A percentile compares a stretch with the other conserved stretches of the same genome.
phyloP scores from a whole-genome alignment of 1,140 invertebrate genomes.

The Diabrotica virgifera region DNA sequence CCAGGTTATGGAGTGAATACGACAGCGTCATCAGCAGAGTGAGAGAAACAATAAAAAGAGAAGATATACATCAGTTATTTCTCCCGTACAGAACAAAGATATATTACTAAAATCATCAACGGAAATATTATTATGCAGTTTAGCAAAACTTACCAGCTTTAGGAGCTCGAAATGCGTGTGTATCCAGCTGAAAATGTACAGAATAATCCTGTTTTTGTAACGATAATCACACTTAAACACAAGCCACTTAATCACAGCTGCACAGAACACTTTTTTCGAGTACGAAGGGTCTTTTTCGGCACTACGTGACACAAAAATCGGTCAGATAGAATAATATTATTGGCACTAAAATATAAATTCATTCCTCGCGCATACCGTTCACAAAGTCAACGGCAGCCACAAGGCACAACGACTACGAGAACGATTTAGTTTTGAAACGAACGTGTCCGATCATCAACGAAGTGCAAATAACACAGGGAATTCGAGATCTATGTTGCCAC shows the following conservation, averaged over 20 bases:
- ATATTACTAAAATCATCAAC: background rate
- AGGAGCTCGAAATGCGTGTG: background rate
- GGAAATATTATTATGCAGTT: too few relatives aligned
- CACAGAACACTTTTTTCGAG: slow-evolving; percentile 10
- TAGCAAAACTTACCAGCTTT: background rate
- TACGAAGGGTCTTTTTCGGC: background rate
- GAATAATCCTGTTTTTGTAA: slow-evolving; percentile 14
- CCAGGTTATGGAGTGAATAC: slow-evolving; percentile 8
- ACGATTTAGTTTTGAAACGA: slow-evolving; percentile 17
- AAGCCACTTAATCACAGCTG: slow-evolving; percentile 12
- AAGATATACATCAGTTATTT: slow-evolving; percentile 17
- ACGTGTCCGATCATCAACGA: slow-evolving; percentile 6
- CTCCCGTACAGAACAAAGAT: slow-evolving; percentile 21
- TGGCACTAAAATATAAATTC: slow-evolving; percentile 16
- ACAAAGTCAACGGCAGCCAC: slow-evolving; percentile 20
- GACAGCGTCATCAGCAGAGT: slow-evolving; percentile 10
- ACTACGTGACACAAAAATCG: slow-evolving; percentile 6
- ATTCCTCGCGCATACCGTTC: slow-evolving; percentile 18
- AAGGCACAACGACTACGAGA: slow-evolving; percentile 16
- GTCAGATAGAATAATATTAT: slow-evolving; percentile 13
- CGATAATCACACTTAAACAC: slow-evolving; percentile 16
- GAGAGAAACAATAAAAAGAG: slow-evolving; percentile 15
- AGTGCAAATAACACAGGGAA: background rate
- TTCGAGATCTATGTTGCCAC: background rate
- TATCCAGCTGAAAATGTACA: background rate